Percentiles rank a stretch among this genome's conserved stretches.
These are phyloP conservation scores for Siniperca undulata DNA, from an alignment of 2,797 vertebrate species.

Conservation along the genomic window DNA sequence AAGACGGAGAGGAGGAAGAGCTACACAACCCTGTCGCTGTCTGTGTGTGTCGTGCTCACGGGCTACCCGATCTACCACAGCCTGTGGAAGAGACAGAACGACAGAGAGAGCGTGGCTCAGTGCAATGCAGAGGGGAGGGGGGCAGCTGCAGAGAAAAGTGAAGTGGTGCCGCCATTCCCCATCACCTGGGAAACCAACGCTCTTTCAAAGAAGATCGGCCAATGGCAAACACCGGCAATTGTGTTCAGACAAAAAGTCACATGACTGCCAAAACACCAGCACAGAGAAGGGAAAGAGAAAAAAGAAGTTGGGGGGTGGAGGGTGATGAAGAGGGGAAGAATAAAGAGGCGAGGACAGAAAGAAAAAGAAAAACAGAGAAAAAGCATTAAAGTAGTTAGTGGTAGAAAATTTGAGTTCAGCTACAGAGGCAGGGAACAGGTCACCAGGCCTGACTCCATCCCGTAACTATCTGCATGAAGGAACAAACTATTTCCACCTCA, in stretches of 20 bases:
- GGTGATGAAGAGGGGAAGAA: slow-evolving; percentile 10
- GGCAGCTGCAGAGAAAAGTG: slow-evolving; percentile 75
- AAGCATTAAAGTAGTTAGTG: background rate
- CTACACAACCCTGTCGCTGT: slow-evolving; percentile 60
- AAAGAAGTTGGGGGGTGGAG: slow-evolving; percentile 23
- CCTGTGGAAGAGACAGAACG: slow-evolving; percentile 63
- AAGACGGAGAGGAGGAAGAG: slow-evolving; percentile 61
- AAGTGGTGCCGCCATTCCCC: slow-evolving; percentile 87
- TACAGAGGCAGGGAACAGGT: slow-evolving; percentile 47
- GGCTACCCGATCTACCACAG: slow-evolving; percentile 78
- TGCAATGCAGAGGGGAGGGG: slow-evolving; percentile 48
- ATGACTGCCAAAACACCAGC: slow-evolving; percentile 81
- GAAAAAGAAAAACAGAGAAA: background rate
- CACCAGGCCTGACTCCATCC: slow-evolving; percentile 7
- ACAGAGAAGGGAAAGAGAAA: slow-evolving; percentile 26
- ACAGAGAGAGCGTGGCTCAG: slow-evolving; percentile 51
- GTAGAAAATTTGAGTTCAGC: slow-evolving; percentile 20
- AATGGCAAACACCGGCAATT: slow-evolving; percentile 87
- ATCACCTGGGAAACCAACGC: slow-evolving; percentile 87
- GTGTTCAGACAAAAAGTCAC: slow-evolving; percentile 87
- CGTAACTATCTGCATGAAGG: background rate
- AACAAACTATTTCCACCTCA: slow-evolving; percentile 42
- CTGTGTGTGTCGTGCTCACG: slow-evolving; percentile 51
- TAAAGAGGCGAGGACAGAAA: slow-evolving; percentile 24
- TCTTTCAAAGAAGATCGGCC: slow-evolving; percentile 86